These are phyloP conservation scores for Catharus ustulatus DNA, from an alignment of 2,797 vertebrate genomes.

Conservation along the genomic window DNA sequence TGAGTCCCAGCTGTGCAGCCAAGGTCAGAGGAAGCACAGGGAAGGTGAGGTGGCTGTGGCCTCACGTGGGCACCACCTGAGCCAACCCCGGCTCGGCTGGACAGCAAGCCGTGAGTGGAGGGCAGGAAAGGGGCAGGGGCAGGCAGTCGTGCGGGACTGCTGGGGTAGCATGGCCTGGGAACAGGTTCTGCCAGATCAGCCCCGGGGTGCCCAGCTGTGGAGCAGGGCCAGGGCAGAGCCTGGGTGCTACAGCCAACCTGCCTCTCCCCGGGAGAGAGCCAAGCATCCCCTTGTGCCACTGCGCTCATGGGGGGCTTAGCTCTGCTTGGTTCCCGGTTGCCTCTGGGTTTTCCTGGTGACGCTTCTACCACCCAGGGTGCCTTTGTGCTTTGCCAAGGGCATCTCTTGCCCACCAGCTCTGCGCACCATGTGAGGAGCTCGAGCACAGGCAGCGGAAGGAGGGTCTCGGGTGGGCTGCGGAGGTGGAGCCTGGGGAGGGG, in stretches of 20 bases:
- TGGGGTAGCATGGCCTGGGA: background rate
- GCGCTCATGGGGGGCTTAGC: fast-evolving
- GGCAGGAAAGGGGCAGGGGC: background rate
- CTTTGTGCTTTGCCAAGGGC: background rate
- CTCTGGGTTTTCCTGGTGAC: background rate
- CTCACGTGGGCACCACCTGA: background rate
- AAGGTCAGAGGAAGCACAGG: conserved; percentile 12
- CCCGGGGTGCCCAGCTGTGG: background rate
- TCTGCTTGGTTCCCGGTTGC: background rate
- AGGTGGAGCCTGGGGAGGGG: conserved; percentile 66
- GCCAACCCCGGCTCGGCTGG: background rate
- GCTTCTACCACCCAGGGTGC: background rate
- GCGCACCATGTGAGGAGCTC: background rate
- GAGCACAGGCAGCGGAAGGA: conserved; percentile 48
- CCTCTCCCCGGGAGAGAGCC: background rate
- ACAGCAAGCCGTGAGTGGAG: background rate
- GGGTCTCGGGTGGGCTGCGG: conserved; percentile 60
- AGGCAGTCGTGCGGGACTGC: background rate
- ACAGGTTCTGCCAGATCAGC: conserved; percentile 12
- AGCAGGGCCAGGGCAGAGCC: background rate
- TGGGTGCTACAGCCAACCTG: background rate
- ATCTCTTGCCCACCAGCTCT: background rate
- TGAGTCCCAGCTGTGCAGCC: background rate
- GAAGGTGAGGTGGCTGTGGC: background rate
- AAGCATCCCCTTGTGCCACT: background rate